A percentile compares a stretch with the other conserved stretches of the same genome.
Conservation (phyloP, 2,797 vertebrate species). For the Acanthurus tractus region DNA sequence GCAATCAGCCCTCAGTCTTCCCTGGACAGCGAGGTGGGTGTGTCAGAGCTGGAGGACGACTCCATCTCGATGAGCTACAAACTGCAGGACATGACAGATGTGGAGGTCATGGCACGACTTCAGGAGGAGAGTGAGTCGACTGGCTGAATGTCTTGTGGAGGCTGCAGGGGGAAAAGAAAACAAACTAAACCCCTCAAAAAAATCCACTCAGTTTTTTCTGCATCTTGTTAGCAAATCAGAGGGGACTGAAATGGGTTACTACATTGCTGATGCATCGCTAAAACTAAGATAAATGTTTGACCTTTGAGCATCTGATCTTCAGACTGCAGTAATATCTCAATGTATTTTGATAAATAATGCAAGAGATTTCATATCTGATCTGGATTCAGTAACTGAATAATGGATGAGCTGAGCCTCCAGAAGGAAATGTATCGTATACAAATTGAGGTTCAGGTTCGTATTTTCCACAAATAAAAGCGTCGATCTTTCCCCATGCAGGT, state of each 20-base stretch:
- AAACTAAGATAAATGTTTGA: slow-evolving; percentile 35
- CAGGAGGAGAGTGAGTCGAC: slow-evolving; percentile 97
- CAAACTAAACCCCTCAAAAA: not conserved
- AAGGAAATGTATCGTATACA: slow-evolving; percentile 18
- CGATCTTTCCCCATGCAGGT: slow-evolving; percentile 79
- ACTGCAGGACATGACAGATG: slow-evolving; percentile 97
- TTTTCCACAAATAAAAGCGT: slow-evolving; percentile 27
- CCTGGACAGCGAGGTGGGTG: slow-evolving; percentile 93
- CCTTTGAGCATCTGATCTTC: slow-evolving; percentile 32
- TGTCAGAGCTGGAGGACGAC: slow-evolving; percentile 94
- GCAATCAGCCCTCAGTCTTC: slow-evolving; percentile 95
- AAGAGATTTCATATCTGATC: slow-evolving; percentile 41
- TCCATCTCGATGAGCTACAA: slow-evolving; percentile 98
- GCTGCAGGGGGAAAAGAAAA: not conserved
- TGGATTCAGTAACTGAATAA: slow-evolving; percentile 44
- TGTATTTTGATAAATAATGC: slow-evolving; percentile 39
- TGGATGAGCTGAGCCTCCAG: slow-evolving; percentile 33
- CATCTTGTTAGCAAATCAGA: not conserved
- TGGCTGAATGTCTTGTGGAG: not conserved
- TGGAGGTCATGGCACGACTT: slow-evolving; percentile 98
- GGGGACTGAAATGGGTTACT: slow-evolving; percentile 12
- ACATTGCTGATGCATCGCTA: not conserved
- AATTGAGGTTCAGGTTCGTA: not conserved
- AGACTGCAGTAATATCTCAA: slow-evolving; percentile 12
- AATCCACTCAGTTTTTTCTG: not conserved